Evolutionary conservation across 2,888 invertebrate species (phyloP), one percentile per base, ranked within the genome.

Genomic region (Neocrepidodera transversa): DNA sequence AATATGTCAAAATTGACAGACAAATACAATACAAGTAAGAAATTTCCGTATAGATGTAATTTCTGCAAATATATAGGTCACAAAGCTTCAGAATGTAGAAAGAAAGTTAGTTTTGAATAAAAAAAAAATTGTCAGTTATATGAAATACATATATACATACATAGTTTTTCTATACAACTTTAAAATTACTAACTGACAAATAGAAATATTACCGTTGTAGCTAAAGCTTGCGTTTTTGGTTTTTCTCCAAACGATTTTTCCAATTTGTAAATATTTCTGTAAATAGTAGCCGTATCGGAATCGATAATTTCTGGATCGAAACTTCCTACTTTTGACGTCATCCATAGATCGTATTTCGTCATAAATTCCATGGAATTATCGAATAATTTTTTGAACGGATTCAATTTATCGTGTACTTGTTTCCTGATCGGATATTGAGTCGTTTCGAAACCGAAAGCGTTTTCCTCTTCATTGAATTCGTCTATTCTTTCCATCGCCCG

Each of bases 221-320:
- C 91, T 23, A 97, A 85, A 61, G 86, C 86, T 74, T 84, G 85
- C 0, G 93, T 88, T 0, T 86, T 85, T 0, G 93, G 93, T 60
- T 84, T 82, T 20, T 93, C 91, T 63, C 86, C 82, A 78, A 97
- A 95, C 16, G 85, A 84, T 75, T 95, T 95, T 74, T 97, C 96
- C 68, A 97, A 79, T 76, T 95, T 96, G 72, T 90, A 91, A 35
- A 97, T 86, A 49, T 88, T 87, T 65, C 95, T 85, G 78, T 87
- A 88, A 66, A 83, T 80, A 1, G 76, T 86, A 40, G 85, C 85
- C 1, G 91, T 88, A 63, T 93, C 93, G 10, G 84, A 81, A 65
- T 97, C 96, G 53, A 97, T 95, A 13, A 86, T 86, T 76, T 96
- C 95, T 0, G 97, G 97, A 76, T 95, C 92, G 70, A 88, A 87